Conservation (phyloP, 2,113 vertebrate species). For the Gnathochromis pfefferi region DNA sequence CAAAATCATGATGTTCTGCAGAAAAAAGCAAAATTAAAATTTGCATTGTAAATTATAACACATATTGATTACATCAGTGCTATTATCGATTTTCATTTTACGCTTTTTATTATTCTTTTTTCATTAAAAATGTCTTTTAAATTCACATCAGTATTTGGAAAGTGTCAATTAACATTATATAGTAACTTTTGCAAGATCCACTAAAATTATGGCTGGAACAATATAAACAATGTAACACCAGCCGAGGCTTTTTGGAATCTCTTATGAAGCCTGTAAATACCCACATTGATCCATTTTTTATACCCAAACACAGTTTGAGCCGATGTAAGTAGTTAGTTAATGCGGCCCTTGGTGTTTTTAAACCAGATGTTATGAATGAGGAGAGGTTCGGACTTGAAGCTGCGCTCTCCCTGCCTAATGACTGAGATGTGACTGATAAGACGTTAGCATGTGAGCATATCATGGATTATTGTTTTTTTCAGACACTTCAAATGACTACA, state of each 20-base stretch:
- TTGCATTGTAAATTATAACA: accelerated
- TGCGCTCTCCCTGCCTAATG: not conserved
- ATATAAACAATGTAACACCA: not conserved
- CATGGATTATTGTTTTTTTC: not conserved
- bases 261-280: not conserved
- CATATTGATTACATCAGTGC: not conserved
- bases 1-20: not conserved
- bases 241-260: not conserved
- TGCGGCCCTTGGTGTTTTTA: accelerated
- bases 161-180: accelerated
- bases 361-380: not conserved
- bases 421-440: not conserved
- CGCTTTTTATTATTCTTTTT: not conserved
- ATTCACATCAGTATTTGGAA: not conserved
- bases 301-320: not conserved
- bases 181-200: not conserved
- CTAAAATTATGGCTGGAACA: accelerated
- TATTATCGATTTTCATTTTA: not conserved
- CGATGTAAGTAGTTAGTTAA: not conserved
- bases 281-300: not conserved
- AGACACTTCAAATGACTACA: not conserved
- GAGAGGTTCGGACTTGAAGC: not conserved
- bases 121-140: not conserved
- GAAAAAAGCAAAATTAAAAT: not conserved
- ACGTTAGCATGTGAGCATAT: accelerated